Evolutionary conservation across 2,797 vertebrate species (phyloP), one percentile per base, ranked within the genome.

Genomic region (Okamejei kenojei): DNA sequence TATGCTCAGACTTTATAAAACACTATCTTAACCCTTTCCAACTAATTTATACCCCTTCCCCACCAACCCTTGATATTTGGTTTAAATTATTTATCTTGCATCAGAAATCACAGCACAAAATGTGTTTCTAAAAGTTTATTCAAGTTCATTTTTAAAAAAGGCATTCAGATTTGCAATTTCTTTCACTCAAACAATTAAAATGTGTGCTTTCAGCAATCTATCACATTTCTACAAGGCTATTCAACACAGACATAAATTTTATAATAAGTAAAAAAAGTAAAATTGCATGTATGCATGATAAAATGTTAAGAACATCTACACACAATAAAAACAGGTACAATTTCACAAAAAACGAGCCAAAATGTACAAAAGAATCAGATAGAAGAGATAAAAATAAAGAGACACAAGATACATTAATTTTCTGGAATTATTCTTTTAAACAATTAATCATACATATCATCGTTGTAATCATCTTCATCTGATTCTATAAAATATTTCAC

Each of bases 331-430:
- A 98, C 97, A 96, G 96, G 95, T 98, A 98, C 97, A 95, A 97
- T 94, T 96, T 97, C 98, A 99, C 98, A 97, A 97, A 97, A 97
- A 98, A 97, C 96, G 96, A 97, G 96, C 96, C 90, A 96, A 97
- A 98, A 99, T 99, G 98, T 99, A 99, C 98, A 99, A 99, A 99
- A 98, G 97, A 98, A 96, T 96, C 93, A 94, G 96, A 97, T 96
- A 96, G 96, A 95, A 96, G 95, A 96, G 96, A 98, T 96, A 95
- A 96, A 96, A 96, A 90, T 93, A 93, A 95, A 96, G 96, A 97
- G 97, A 96, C 96, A 97, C 97, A 96, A 96, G 95, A 94, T 96
- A 96, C 81, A 61, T 90, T 65, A 76, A 86, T 93, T 96, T 94
- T 95, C 95, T 96, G 96, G 95, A 96, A 96, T 95, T 95, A 95